phyloP scores from a whole-genome alignment of 2,888 invertebrate genomes.

The Yponomeuta sedellus region DNA sequence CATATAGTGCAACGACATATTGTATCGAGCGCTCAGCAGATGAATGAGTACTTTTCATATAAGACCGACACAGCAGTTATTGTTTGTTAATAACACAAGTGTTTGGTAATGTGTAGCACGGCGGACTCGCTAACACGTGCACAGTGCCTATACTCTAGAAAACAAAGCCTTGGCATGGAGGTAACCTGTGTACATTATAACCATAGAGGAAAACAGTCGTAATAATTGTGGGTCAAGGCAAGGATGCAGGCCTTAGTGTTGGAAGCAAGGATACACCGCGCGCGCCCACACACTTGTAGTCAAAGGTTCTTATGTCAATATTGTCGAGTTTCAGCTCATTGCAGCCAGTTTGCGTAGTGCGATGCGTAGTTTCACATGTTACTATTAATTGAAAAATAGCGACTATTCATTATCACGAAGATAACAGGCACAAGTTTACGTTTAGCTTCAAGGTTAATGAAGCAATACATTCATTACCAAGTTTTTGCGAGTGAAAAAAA shows the following conservation, averaged over 20 bases:
- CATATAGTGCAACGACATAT: constrained; percentile 2
- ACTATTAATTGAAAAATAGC: constrained; percentile 20
- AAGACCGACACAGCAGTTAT: constrained; percentile 28
- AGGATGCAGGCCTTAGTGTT: constrained; percentile 11
- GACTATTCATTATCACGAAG: neutral
- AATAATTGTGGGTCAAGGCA: constrained; percentile 7
- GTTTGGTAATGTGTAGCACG: constrained; percentile 33
- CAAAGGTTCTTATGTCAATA: neutral
- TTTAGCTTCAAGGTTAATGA: constrained; percentile 11
- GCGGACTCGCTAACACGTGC: constrained; percentile 20
- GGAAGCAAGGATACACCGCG: constrained; percentile 2
- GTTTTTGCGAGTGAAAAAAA: neutral
- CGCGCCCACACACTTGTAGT: neutral
- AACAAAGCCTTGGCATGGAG: constrained; percentile 29
- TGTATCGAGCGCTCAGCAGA: neutral
- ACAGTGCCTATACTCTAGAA: constrained; percentile 22
- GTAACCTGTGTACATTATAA: neutral
- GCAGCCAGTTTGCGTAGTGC: constrained; percentile 17
- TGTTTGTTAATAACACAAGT: constrained; percentile 36
- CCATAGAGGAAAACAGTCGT: constrained; percentile 5
- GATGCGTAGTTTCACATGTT: constrained; percentile 21
- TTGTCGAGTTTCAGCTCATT: constrained; percentile 19
- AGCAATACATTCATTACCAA: neutral
- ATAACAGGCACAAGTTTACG: neutral
- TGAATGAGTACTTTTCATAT: constrained; percentile 4